A percentile compares a stretch with the other conserved stretches of the same genome.
These are phyloP conservation scores for Drosophila nr. fundita DNA, from an alignment of 2,888 invertebrate genomes.

Conservation along the genomic window DNA sequence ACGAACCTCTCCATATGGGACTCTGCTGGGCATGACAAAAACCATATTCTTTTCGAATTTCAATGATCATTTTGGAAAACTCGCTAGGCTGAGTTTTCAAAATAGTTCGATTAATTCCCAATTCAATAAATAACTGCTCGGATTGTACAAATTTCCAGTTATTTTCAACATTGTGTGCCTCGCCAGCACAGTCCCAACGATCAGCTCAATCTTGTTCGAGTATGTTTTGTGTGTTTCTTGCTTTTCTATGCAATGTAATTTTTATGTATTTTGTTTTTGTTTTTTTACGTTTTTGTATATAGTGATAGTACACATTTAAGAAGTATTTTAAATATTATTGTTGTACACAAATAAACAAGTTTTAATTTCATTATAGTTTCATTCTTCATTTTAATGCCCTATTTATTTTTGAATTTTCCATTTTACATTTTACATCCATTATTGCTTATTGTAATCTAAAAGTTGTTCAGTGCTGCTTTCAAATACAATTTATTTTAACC, in stretches of 20 bases:
- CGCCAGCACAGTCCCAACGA: conserved; percentile 21
- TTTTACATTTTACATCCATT: conserved; percentile 28
- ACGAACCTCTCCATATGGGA: conserved; percentile 14
- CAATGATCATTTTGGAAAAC: conserved; percentile 7
- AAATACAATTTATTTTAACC: conserved; percentile 40
- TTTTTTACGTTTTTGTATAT: conserved; percentile 48
- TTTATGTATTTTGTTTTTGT: conserved; percentile 14
- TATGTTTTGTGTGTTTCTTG: conserved; percentile 22
- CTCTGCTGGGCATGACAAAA: conserved; percentile 6
- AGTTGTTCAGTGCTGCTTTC: conserved; percentile 66
- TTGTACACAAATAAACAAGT: conserved; percentile 80
- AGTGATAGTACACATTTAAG: conserved; percentile 71
- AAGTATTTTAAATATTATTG: conserved; percentile 75
- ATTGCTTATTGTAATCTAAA: conserved; percentile 46
- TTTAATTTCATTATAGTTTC: conserved; percentile 63
- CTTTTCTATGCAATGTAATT: conserved; percentile 43
- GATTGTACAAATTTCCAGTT: conserved; percentile 20
- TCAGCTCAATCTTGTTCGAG: conserved; percentile 52
- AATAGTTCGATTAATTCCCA: conserved; percentile 5
- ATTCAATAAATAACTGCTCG: neutral
- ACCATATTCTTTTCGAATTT: neutral
- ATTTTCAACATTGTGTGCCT: conserved; percentile 2
- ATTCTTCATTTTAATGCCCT: conserved; percentile 24
- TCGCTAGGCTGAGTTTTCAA: neutral
- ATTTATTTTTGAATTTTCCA: conserved; percentile 21